These are phyloP conservation scores for Ommatoiulus sabulosus DNA, from an alignment of 2,888 invertebrate species.

Conservation along the genomic window DNA sequence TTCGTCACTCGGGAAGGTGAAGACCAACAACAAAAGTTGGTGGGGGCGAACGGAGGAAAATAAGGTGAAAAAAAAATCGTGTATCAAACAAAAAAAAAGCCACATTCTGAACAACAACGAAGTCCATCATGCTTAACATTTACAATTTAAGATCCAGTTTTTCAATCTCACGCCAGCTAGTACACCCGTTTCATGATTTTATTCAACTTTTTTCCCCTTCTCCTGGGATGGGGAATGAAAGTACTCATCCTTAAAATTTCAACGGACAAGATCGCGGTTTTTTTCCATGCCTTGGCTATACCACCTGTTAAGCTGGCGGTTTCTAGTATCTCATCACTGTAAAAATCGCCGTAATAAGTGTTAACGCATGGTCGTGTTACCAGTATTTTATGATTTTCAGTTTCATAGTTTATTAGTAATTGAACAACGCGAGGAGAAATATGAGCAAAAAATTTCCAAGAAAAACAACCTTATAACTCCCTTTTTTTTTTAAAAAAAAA, in stretches of 20 bases:
- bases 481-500: too few relatives aligned
- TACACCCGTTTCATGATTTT: neutral
- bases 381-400: neutral
- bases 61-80: neutral
- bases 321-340: neutral
- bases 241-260: neutral
- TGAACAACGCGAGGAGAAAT: neutral
- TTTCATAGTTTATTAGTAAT: neutral
- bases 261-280: neutral
- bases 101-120: neutral
- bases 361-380: neutral
- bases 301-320: neutral
- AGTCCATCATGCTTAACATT: conserved; percentile 36
- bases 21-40: conserved; percentile 12
- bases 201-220: neutral
- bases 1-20: neutral
- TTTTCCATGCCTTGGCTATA: neutral
- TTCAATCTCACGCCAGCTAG: neutral
- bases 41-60: neutral
- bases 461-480: too few relatives aligned
- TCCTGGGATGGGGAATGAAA: neutral
- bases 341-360: neutral
- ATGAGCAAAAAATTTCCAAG: neutral
- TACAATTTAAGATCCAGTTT: neutral
- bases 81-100: neutral